These are phyloP conservation scores for Campylomormyrus tamandua DNA, from an alignment of 2,113 vertebrate genomes.

Conservation along the genomic window DNA sequence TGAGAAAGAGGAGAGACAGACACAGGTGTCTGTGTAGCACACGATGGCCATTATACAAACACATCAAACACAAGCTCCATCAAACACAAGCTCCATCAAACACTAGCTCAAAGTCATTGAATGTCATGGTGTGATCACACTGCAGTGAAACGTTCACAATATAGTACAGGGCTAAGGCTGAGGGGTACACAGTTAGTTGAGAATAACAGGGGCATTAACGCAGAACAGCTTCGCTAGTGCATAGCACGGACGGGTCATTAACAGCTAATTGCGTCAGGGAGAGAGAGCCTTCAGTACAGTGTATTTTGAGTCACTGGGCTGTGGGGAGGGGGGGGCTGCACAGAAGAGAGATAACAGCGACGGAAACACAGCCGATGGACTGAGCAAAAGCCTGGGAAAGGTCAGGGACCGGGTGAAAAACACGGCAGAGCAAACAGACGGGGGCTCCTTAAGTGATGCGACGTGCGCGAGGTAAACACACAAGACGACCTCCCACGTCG, in stretches of 20 bases:
- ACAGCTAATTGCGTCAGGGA: background rate
- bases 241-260: background rate
- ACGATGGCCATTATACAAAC: background rate
- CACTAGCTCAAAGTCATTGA: background rate
- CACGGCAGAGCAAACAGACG: conserved; percentile 23
- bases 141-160: background rate
- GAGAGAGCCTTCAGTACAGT: background rate
- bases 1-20: background rate
- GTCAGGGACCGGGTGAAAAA: conserved; percentile 27
- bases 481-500: conserved; percentile 12
- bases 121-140: background rate
- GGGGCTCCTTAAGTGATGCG: conserved; percentile 1
- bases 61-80: background rate
- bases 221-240: background rate
- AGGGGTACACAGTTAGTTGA: background rate
- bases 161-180: background rate
- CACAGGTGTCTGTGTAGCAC: background rate
- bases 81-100: background rate
- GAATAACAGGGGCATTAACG: background rate
- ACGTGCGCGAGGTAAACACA: background rate
- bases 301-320: background rate
- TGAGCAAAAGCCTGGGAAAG: conserved; percentile 22
- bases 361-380: background rate
- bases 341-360: background rate
- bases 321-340: background rate